Conservation (phyloP, 1,140 invertebrate species). For the Hirudo medicinalis region DNA sequence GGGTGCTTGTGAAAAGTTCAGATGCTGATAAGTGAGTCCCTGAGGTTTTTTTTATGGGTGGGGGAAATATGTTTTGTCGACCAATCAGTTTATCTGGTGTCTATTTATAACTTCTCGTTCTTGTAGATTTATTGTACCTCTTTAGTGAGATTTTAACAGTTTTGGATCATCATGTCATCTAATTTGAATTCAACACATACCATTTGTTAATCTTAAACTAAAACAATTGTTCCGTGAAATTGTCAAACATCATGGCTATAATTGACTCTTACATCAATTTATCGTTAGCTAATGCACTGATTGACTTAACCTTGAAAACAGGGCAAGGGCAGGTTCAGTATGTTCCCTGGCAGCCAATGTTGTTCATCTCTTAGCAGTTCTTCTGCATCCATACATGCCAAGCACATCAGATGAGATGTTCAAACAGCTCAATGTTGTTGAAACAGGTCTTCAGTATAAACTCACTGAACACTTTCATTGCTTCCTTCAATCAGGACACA, state of each 20-base stretch:
- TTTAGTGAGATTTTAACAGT: neutral
- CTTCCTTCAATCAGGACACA: conserved; percentile 64
- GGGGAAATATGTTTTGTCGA: too few relatives aligned
- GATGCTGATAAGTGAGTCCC: conserved; percentile 27
- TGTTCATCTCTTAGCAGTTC: conserved; percentile 60
- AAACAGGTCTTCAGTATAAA: conserved; percentile 43
- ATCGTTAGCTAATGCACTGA: neutral
- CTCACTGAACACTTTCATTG: conserved; percentile 51
- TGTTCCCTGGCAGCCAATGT: conserved; percentile 76
- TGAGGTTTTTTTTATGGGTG: neutral
- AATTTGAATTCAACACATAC: neutral
- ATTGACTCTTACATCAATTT: neutral
- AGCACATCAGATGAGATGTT: conserved; percentile 54
- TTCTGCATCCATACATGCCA: conserved; percentile 87
- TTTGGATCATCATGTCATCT: neutral
- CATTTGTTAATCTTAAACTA: too few relatives aligned
- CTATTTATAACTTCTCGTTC: neutral
- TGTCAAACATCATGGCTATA: neutral
- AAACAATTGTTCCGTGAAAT: too few relatives aligned
- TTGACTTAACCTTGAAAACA: neutral
- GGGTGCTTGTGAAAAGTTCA: conserved; percentile 76
- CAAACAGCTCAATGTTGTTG: conserved; percentile 52
- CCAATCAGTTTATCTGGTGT: neutral
- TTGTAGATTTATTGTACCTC: neutral
- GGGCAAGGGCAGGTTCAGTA: conserved; percentile 59